phyloP scores from a whole-genome alignment of 2,888 invertebrate genomes.

The Mythimna vitellina region DNA sequence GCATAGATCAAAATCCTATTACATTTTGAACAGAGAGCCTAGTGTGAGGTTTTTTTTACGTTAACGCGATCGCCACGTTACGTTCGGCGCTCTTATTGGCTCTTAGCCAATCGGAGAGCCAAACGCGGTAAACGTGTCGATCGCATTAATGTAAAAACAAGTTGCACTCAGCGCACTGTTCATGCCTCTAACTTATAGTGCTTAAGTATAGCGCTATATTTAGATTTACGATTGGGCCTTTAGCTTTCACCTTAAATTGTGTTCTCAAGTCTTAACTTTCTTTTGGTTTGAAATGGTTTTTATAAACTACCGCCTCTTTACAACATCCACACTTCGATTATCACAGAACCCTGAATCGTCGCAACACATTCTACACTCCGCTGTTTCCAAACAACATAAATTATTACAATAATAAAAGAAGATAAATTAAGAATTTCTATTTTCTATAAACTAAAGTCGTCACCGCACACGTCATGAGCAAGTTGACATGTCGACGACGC shows the following conservation, averaged over 20 bases:
- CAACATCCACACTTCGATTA: slow-evolving; percentile 74
- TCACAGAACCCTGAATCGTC: slow-evolving; percentile 83
- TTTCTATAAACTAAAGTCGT: slow-evolving; percentile 43
- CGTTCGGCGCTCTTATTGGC: too few species aligned
- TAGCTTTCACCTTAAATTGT: slow-evolving; percentile 21
- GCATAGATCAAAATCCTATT: too few species aligned
- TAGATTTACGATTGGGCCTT: too few species aligned
- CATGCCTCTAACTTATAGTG: too few species aligned
- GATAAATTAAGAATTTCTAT: slow-evolving; percentile 57
- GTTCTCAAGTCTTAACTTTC: slow-evolving; percentile 46
- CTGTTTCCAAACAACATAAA: slow-evolving; percentile 71
- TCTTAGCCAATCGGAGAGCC: too few species aligned
- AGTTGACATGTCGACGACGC: slow-evolving; percentile 35
- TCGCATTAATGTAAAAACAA: too few species aligned
- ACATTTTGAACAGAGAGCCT: too few species aligned
- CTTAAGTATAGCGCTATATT: too few species aligned
- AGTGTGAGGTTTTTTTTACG: too few species aligned
- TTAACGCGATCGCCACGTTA: too few species aligned
- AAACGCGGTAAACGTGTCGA: too few species aligned
- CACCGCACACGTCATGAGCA: slow-evolving; percentile 28
- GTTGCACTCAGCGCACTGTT: too few species aligned
- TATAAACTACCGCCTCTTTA: slow-evolving; percentile 67
- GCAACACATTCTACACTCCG: slow-evolving; percentile 64
- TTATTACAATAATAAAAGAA: slow-evolving; percentile 60
- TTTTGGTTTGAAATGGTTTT: slow-evolving; percentile 58